Evolutionary conservation across 2,888 invertebrate genomes (phyloP).

Genomic region (Leucoma salicis): DNA sequence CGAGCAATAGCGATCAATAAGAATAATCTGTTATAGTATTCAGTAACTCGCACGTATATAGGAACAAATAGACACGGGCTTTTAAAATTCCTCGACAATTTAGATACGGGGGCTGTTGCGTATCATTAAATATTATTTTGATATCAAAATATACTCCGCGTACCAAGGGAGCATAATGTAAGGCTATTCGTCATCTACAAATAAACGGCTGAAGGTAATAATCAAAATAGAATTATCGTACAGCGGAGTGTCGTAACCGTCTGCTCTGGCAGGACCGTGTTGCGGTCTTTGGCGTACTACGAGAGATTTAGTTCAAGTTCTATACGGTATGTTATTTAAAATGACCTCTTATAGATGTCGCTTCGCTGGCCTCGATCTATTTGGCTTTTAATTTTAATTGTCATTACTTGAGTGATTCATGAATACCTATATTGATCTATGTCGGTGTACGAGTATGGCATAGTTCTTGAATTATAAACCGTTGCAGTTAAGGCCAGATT

Average conservation of each 20-base stretch:
- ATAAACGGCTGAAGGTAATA: slow-evolving; percentile 80
- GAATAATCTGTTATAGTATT: too few relatives aligned
- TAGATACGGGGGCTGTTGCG: slow-evolving; percentile 46
- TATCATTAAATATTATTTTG: slow-evolving; percentile 43
- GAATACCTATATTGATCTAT: too few relatives aligned
- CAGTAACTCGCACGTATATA: slow-evolving; percentile 35
- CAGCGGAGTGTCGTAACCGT: slow-evolving; percentile 70
- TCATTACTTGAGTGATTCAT: slow-evolving; percentile 17
- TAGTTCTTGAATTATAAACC: too few relatives aligned
- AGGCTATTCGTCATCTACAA: slow-evolving; percentile 76
- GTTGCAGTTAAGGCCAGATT: too few relatives aligned
- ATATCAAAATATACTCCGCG: slow-evolving; percentile 35
- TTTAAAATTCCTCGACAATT: slow-evolving; percentile 79
- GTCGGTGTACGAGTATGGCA: too few relatives aligned
- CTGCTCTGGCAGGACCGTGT: slow-evolving; percentile 63
- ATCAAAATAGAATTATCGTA: slow-evolving; percentile 79
- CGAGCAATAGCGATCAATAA: slow-evolving; percentile 19
- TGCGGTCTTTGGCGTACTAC: slow-evolving; percentile 53
- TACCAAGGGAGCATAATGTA: slow-evolving; percentile 53
- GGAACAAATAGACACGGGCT: slow-evolving; percentile 49
- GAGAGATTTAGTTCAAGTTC: slow-evolving; percentile 50
- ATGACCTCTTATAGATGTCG: slow-evolving; percentile 30
- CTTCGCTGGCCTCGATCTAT: slow-evolving; percentile 21
- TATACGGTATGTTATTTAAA: slow-evolving; percentile 30
- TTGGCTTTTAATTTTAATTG: slow-evolving; percentile 26